These are phyloP conservation scores for Rhizoglyphus robini DNA, from an alignment of 1,140 invertebrate species.

Conservation along the genomic window DNA sequence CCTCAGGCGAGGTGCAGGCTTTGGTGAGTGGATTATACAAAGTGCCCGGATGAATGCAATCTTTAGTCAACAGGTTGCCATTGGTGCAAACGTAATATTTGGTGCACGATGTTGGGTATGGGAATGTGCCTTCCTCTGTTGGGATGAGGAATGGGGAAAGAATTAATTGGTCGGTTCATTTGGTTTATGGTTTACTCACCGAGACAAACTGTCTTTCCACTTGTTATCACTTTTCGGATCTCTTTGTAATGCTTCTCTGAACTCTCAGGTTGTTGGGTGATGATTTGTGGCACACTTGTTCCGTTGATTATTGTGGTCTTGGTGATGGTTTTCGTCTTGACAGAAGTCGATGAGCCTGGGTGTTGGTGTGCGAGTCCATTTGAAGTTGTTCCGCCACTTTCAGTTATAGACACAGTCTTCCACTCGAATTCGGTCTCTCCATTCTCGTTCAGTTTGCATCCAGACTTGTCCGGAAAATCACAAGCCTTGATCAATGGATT, in stretches of 20 bases:
- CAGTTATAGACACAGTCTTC: background rate
- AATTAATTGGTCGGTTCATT: too few species aligned
- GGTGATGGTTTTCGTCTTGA: too few species aligned
- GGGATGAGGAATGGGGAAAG: too few species aligned
- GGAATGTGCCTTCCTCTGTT: slow-evolving; percentile 8
- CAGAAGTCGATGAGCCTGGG: too few species aligned
- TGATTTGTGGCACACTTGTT: too few species aligned
- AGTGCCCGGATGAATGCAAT: slow-evolving; percentile 16
- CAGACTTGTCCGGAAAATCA: background rate
- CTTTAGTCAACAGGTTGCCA: background rate
- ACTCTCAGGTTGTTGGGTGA: too few species aligned
- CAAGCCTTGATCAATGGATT: background rate
- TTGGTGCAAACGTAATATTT: slow-evolving; percentile 4
- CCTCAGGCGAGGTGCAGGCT: slow-evolving; percentile 13
- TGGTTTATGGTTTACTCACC: too few species aligned
- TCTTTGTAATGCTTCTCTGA: too few species aligned
- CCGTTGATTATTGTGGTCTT: too few species aligned
- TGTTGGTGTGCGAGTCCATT: background rate
- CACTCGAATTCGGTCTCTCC: background rate
- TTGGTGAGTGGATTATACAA: slow-evolving; percentile 8
- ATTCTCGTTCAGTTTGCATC: background rate
- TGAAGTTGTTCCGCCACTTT: background rate
- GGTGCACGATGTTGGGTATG: background rate
- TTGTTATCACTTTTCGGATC: too few species aligned
- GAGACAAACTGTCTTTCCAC: too few species aligned